Conservation (phyloP, 2,888 invertebrate genomes). For the Drosophila koepferae region DNA sequence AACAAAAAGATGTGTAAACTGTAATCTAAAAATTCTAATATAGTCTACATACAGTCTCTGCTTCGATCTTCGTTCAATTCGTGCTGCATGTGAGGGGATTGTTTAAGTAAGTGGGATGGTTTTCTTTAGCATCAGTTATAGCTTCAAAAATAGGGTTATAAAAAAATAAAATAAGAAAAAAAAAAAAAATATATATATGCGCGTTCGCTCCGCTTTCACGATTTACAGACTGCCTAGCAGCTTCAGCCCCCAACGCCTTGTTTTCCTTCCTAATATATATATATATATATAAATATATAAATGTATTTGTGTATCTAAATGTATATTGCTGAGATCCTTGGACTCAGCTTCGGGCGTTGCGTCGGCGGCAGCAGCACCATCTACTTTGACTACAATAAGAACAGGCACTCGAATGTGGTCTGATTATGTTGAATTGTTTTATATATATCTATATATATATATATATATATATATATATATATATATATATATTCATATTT, state of each 20-base stretch:
- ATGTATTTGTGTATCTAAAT: not conserved
- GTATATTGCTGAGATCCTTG: not conserved
- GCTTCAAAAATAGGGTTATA: not conserved
- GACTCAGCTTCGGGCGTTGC: not conserved
- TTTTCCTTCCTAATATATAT: no score
- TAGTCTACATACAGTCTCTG: constrained; percentile 8
- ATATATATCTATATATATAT: constrained; percentile 20
- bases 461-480: constrained; percentile 23
- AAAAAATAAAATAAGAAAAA: not conserved
- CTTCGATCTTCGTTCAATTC: not conserved
- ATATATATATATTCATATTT: constrained; percentile 8
- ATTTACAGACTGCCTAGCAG: not conserved
- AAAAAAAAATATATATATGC: not conserved
- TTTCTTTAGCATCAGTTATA: constrained; percentile 5
- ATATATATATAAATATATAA: no score
- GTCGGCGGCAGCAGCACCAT: not conserved
- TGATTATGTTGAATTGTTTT: constrained; percentile 51
- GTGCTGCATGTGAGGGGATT: constrained; percentile 1
- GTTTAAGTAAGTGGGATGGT: constrained; percentile 1
- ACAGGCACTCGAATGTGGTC: constrained; percentile 24
- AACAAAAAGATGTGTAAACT: constrained; percentile 7
- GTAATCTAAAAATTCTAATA: constrained; percentile 7
- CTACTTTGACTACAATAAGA: not conserved
- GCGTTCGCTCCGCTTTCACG: not conserved
- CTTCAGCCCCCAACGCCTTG: not conserved